phyloP scores from a whole-genome alignment of 2,113 vertebrate genomes.

The Chlorodrepanis virens region DNA sequence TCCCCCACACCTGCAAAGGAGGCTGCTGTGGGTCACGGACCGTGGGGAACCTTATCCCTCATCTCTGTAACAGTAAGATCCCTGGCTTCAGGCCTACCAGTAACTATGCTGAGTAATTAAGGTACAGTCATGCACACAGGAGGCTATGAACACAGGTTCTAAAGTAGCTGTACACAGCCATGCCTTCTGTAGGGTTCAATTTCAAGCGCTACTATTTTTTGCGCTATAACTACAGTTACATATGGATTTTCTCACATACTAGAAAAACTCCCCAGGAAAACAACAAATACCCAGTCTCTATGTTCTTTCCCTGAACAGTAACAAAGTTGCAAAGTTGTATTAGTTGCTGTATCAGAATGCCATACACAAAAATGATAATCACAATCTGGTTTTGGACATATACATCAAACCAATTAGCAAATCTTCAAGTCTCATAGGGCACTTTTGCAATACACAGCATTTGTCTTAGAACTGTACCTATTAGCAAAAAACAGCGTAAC shows the following conservation, averaged over 20 bases:
- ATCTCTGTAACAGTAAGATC: rapidly evolving
- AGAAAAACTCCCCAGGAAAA: not conserved
- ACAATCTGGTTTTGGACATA: not conserved
- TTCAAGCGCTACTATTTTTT: not conserved
- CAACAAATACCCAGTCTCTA: not conserved
- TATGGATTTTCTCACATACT: not conserved
- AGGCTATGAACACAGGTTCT: not conserved
- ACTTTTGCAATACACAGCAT: not conserved
- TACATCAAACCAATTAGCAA: not conserved
- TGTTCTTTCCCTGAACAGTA: not conserved
- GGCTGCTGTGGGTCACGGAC: not conserved
- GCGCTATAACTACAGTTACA: not conserved
- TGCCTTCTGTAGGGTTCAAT: not conserved
- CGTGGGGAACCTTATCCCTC: not conserved
- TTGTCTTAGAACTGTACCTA: not conserved
- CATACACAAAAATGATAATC: not conserved
- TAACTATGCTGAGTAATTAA: not conserved
- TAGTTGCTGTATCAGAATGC: not conserved
- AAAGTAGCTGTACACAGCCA: not conserved
- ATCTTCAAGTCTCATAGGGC: not conserved
- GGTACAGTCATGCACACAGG: not conserved
- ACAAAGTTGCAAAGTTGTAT: not conserved
- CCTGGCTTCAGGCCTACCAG: not conserved
- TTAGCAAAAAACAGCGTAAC: not conserved
- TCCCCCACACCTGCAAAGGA: not conserved